Evolutionary conservation across 2,797 vertebrate species (phyloP).

Genomic region (Hippocampus kuda): DNA sequence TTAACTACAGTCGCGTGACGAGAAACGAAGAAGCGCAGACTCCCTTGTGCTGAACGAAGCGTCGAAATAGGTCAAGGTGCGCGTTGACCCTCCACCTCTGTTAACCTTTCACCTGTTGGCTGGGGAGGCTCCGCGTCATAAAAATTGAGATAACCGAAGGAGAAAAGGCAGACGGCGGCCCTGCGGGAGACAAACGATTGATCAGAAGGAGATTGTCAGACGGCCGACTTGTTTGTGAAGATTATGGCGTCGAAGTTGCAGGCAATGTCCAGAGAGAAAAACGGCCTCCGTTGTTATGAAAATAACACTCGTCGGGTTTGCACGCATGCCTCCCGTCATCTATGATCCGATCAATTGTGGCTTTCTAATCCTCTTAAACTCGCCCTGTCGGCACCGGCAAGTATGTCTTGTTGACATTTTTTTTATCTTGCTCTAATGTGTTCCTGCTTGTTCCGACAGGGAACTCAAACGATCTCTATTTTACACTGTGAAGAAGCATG

Average conservation of each 20-base stretch:
- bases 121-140: constrained; percentile 5
- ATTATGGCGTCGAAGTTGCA: not conserved
- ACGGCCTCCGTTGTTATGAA: not conserved
- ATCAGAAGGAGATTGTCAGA: constrained; percentile 16
- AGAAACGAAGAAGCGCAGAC: not conserved
- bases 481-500: no score
- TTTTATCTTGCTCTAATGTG: not conserved
- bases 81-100: not conserved
- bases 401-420: constrained; percentile 3
- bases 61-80: not conserved
- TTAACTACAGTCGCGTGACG: not conserved
- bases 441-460: not conserved
- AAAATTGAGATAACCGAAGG: constrained; percentile 6
- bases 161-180: constrained; percentile 5
- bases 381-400: not conserved
- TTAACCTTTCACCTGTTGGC: constrained; percentile 33
- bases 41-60: not conserved
- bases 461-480: not conserved
- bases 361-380: constrained; percentile 1
- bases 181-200: constrained; percentile 7
- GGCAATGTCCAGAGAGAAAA: not conserved
- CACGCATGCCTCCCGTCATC: not conserved
- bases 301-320: not conserved
- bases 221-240: constrained; percentile 8
- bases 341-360: not conserved